Evolutionary conservation across 1,140 invertebrate genomes (phyloP).

Genomic region (Tribolium castaneum): DNA sequence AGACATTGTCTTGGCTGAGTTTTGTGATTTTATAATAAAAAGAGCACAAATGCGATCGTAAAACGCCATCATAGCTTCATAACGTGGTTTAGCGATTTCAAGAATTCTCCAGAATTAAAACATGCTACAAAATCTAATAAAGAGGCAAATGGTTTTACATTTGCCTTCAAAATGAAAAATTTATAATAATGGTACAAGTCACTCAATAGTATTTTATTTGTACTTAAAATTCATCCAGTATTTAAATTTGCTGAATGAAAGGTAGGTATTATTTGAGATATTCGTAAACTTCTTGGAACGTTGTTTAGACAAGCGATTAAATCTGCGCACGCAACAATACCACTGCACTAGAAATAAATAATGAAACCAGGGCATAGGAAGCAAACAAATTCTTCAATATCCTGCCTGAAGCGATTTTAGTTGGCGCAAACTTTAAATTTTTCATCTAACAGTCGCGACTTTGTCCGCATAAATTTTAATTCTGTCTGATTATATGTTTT

Average conservation of each 20-base stretch:
- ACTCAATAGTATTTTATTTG: background rate
- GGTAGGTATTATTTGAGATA: background rate
- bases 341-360: background rate
- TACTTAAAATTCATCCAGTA: background rate
- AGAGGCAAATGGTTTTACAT: background rate
- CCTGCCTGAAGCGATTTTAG: background rate
- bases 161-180: background rate
- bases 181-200: background rate
- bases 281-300: background rate
- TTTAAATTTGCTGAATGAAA: background rate
- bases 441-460: no score
- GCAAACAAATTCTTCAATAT: background rate
- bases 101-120: constrained; percentile 4
- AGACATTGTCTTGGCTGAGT: background rate
- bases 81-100: background rate
- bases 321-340: background rate
- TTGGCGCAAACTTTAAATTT: background rate
- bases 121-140: background rate
- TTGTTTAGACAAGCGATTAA: background rate
- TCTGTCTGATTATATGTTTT: no score
- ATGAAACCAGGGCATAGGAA: background rate
- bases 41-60: background rate
- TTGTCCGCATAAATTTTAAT: no score
- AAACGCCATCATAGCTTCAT: constrained; percentile 1
- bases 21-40: constrained; percentile 15